These are phyloP conservation scores for Strongylocentrotus purpuratus DNA, from an alignment of 35 echinoderm and acorn worm species.

Conservation along the genomic window DNA sequence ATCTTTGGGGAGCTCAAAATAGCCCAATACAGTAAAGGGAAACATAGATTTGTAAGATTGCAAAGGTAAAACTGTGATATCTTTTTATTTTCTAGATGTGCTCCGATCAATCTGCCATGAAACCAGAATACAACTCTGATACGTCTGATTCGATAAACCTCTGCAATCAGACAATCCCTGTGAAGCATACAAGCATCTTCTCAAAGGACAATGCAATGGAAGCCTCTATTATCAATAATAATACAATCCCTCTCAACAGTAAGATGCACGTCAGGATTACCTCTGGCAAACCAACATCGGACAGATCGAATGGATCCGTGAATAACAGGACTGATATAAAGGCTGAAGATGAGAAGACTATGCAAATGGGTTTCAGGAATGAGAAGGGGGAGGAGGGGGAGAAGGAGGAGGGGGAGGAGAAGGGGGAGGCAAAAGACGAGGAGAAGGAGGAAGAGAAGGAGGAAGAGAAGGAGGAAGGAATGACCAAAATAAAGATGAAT, in stretches of 20 bases:
- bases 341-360: slow-evolving; percentile 3
- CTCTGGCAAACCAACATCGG: neutral
- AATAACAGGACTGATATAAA: slow-evolving; percentile 7
- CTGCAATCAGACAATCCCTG: neutral
- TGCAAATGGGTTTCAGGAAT: neutral
- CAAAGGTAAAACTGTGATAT: neutral
- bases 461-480: slow-evolving; percentile 23
- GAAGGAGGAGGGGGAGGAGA: no score
- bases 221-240: neutral
- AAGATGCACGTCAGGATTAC: neutral
- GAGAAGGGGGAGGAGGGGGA: neutral
- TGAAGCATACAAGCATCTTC: neutral
- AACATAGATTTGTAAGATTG: neutral
- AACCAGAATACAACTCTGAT: neutral
- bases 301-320: neutral
- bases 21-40: no score
- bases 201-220: neutral
- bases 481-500: slow-evolving; percentile 19
- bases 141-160: neutral
- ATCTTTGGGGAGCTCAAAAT: no score
- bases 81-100: slow-evolving; percentile 52
- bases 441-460: neutral
- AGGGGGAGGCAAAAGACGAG: neutral
- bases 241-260: slow-evolving; percentile 16
- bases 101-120: slow-evolving; percentile 62